Evolutionary conservation across 1,140 invertebrate species (phyloP).

Genomic region (Liolophura sinensis): DNA sequence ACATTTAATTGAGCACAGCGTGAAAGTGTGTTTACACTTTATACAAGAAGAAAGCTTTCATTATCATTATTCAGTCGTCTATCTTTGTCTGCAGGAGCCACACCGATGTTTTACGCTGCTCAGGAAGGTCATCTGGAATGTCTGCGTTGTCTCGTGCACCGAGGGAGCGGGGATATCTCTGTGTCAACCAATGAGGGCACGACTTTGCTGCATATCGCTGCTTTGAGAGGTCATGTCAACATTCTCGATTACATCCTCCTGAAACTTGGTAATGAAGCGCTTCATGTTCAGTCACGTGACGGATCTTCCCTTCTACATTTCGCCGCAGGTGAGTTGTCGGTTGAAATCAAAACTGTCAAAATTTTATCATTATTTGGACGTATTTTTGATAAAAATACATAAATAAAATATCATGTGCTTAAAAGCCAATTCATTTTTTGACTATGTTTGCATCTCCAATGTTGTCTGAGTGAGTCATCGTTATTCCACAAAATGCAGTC

Average conservation of each 20-base stretch:
- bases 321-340: slow-evolving; percentile 63
- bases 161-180: slow-evolving; percentile 75
- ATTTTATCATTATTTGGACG: too few relatives aligned
- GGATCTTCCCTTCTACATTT: slow-evolving; percentile 70
- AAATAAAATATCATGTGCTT: too few relatives aligned
- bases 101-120: slow-evolving; percentile 81
- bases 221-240: slow-evolving; percentile 77
- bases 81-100: slow-evolving; percentile 43
- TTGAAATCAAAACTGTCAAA: too few relatives aligned
- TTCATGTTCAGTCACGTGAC: slow-evolving; percentile 62
- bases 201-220: slow-evolving; percentile 81
- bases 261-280: slow-evolving; percentile 16
- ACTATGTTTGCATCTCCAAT: too few relatives aligned
- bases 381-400: too few relatives aligned
- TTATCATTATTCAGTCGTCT: too few relatives aligned
- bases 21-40: too few relatives aligned
- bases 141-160: slow-evolving; percentile 78
- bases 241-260: slow-evolving; percentile 20
- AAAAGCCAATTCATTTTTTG: too few relatives aligned
- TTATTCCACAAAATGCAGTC: too few relatives aligned
- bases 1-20: too few relatives aligned
- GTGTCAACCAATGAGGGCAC: slow-evolving; percentile 79
- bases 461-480: too few relatives aligned
- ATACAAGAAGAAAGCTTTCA: too few relatives aligned
- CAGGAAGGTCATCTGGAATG: slow-evolving; percentile 83